Percentiles rank a stretch among this genome's conserved stretches.
Conservation (phyloP, 2,888 invertebrate species). For the Danaus chrysippus region DNA sequence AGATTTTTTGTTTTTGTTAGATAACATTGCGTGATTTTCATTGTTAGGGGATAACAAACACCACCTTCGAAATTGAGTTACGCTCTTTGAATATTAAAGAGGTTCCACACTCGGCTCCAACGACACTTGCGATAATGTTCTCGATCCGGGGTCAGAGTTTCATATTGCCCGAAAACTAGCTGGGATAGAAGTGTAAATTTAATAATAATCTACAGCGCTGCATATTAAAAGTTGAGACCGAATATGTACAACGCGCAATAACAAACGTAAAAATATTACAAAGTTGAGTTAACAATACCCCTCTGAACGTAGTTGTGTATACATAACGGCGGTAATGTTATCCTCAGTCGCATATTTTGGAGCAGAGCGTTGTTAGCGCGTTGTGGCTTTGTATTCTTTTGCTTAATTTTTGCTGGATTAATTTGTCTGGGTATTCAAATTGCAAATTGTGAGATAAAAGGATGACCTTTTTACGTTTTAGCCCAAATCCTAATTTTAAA, state of each 20-base stretch:
- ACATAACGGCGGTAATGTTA: slow-evolving; percentile 44
- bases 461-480: slow-evolving; percentile 58
- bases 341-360: slow-evolving; percentile 62
- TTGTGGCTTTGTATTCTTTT: slow-evolving; percentile 61
- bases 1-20: slow-evolving; percentile 71
- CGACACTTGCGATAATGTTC: slow-evolving; percentile 38
- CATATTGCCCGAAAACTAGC: slow-evolving; percentile 18
- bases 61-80: slow-evolving; percentile 72
- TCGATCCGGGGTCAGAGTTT: slow-evolving; percentile 23
- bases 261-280: slow-evolving; percentile 40
- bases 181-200: slow-evolving; percentile 29
- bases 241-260: slow-evolving; percentile 28
- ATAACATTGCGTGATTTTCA: slow-evolving; percentile 74
- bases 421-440: slow-evolving; percentile 77
- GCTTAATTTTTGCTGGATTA: slow-evolving; percentile 68
- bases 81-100: slow-evolving; percentile 63
- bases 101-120: slow-evolving; percentile 38
- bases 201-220: slow-evolving; percentile 27
- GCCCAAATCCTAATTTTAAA: slow-evolving; percentile 37
- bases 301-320: slow-evolving; percentile 28
- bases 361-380: slow-evolving; percentile 51
- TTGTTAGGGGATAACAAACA: slow-evolving; percentile 73
- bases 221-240: slow-evolving; percentile 30
- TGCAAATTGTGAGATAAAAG: slow-evolving; percentile 72
- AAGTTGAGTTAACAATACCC: slow-evolving; percentile 40